Conservation (phyloP, 2,797 vertebrate species). For the Siniperca undulata region DNA sequence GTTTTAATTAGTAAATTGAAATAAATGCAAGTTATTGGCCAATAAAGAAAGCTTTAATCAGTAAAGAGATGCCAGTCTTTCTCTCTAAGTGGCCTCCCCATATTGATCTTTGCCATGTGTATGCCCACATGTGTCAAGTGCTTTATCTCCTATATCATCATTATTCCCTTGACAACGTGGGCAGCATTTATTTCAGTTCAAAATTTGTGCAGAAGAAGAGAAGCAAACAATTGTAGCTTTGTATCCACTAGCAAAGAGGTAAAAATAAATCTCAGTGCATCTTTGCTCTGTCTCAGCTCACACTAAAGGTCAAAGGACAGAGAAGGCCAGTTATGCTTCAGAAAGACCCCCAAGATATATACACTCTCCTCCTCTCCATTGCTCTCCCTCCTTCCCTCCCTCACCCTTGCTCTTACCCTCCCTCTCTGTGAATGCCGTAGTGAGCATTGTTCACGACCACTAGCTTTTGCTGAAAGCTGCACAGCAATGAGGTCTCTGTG, state of each 20-base stretch:
- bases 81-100: conserved; percentile 35
- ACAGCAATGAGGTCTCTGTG: conserved; percentile 86
- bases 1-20: conserved; percentile 52
- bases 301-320: conserved; percentile 81
- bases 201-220: conserved; percentile 8
- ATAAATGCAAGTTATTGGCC: conserved; percentile 55
- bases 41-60: conserved; percentile 49
- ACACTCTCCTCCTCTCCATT: conserved; percentile 43
- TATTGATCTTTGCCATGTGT: conserved; percentile 55
- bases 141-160: conserved; percentile 18
- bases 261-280: conserved; percentile 67
- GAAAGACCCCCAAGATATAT: conserved; percentile 76
- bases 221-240: conserved; percentile 5
- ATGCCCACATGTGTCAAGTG: conserved; percentile 40
- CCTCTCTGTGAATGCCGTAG: conserved; percentile 77
- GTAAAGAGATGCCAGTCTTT: conserved; percentile 43
- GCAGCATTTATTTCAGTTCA: background rate
- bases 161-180: background rate
- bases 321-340: conserved; percentile 76
- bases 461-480: conserved; percentile 82
- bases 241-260: conserved; percentile 29
- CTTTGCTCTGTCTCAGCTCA: conserved; percentile 65
- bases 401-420: conserved; percentile 52
- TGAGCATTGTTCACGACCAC: conserved; percentile 83
- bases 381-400: conserved; percentile 28